Percentiles rank a stretch among this genome's conserved stretches.
Conservation (phyloP, 2,797 vertebrate genomes). For the Cetoscarus ocellatus region DNA sequence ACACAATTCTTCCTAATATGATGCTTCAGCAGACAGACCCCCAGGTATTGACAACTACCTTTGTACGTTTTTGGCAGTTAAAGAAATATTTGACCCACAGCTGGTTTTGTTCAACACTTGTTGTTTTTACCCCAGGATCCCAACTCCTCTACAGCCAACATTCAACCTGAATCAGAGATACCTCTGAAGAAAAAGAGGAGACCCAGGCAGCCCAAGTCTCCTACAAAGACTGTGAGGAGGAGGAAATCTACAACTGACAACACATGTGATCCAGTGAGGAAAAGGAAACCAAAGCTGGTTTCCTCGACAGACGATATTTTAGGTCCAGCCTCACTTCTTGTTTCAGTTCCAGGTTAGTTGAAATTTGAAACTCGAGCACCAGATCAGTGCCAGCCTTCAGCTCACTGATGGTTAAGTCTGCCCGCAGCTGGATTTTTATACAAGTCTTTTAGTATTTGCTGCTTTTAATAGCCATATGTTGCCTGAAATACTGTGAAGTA, state of each 20-base stretch:
- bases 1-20: constrained; percentile 30
- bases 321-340: constrained; percentile 70
- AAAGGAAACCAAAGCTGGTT: constrained; percentile 77
- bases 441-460: background rate
- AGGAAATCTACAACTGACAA: constrained; percentile 45
- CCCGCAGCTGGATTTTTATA: background rate
- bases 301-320: constrained; percentile 63
- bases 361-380: constrained; percentile 10
- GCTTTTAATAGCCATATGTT: constrained; percentile 18
- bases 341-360: constrained; percentile 84
- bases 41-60: constrained; percentile 28
- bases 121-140: constrained; percentile 59
- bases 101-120: background rate
- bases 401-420: background rate
- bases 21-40: constrained; percentile 13
- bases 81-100: background rate
- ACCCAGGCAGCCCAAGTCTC: constrained; percentile 82
- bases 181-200: constrained; percentile 88
- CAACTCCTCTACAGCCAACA: constrained; percentile 21
- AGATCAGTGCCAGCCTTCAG: background rate
- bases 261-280: constrained; percentile 38
- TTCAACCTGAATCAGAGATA: constrained; percentile 31
- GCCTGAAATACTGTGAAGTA: constrained; percentile 2
- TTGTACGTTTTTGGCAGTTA: background rate
- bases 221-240: constrained; percentile 86